Evolutionary conservation across 2,797 vertebrate genomes (phyloP).

Genomic region (Tamandua tetradactyla): DNA sequence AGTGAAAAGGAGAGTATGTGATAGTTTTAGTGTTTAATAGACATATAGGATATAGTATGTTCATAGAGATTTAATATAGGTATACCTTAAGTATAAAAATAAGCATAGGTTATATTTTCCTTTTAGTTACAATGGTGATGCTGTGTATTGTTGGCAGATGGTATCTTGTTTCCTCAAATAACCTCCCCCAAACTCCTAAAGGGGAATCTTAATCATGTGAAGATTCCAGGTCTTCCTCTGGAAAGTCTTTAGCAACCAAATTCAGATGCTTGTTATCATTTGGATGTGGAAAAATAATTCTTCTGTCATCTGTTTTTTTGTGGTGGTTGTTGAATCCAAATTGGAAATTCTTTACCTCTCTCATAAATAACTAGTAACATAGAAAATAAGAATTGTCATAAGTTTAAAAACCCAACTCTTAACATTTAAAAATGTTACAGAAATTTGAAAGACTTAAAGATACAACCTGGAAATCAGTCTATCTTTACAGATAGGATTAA

Average conservation of each 20-base stretch:
- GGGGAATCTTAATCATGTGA: conserved; percentile 6
- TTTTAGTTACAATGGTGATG: conserved; percentile 4
- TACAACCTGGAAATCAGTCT: background rate
- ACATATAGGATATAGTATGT: background rate
- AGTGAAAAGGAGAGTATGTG: background rate
- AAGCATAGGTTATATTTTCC: conserved; percentile 2
- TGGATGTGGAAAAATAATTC: conserved; percentile 30
- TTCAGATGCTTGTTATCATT: conserved; percentile 8
- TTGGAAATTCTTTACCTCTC: background rate
- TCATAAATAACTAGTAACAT: background rate
- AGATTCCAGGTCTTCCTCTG: background rate
- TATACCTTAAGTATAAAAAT: conserved; percentile 27
- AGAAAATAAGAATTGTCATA: conserved; percentile 20
- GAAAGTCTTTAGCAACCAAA: background rate
- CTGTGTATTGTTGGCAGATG: background rate
- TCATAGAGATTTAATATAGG: background rate
- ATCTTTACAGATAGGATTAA: background rate
- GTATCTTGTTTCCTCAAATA: conserved; percentile 20
- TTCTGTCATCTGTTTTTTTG: background rate
- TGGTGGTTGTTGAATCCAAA: background rate
- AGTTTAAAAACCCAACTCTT: conserved; percentile 56
- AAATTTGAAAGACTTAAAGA: background rate
- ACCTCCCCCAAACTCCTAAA: background rate
- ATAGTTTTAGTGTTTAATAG: conserved; percentile 30
- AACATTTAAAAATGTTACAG: background rate